These are phyloP conservation scores for Struthidea cinerea DNA, from an alignment of 2,113 vertebrate genomes.

Conservation along the genomic window DNA sequence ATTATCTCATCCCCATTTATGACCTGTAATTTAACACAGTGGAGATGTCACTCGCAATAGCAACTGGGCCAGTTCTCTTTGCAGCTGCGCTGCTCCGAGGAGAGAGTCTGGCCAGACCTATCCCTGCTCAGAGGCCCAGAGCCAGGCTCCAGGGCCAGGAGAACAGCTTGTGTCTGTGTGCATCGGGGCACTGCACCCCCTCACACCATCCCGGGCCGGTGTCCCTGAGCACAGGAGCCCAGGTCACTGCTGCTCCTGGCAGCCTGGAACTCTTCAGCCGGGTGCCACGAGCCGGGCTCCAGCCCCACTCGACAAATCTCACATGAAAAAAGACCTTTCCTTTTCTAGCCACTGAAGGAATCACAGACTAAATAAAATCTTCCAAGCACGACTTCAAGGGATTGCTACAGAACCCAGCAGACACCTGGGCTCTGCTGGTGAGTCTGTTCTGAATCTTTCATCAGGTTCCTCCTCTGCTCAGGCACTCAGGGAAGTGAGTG, in stretches of 20 bases:
- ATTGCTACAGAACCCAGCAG: not conserved
- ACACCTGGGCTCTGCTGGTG: not conserved
- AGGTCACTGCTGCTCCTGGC: not conserved
- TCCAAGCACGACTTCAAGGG: not conserved
- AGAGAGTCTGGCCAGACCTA: not conserved
- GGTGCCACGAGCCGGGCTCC: not conserved
- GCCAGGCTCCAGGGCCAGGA: not conserved
- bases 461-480: not conserved
- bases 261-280: not conserved
- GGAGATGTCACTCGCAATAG: conserved; percentile 76
- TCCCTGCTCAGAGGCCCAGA: not conserved
- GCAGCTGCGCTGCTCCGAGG: conserved; percentile 41
- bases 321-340: not conserved
- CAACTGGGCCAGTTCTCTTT: conserved; percentile 50
- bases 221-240: not conserved
- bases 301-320: not conserved
- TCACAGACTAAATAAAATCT: not conserved
- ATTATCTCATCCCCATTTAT: conserved; percentile 89
- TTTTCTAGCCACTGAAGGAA: not conserved
- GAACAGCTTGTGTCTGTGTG: not conserved
- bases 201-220: accelerated
- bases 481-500: not conserved
- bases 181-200: not conserved
- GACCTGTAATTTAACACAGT: conserved; percentile 95
- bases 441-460: not conserved